Percentiles rank a stretch among this genome's conserved stretches.
phyloP scores from a whole-genome alignment of 2,888 invertebrate genomes.

The Hemaris fuciformis region DNA sequence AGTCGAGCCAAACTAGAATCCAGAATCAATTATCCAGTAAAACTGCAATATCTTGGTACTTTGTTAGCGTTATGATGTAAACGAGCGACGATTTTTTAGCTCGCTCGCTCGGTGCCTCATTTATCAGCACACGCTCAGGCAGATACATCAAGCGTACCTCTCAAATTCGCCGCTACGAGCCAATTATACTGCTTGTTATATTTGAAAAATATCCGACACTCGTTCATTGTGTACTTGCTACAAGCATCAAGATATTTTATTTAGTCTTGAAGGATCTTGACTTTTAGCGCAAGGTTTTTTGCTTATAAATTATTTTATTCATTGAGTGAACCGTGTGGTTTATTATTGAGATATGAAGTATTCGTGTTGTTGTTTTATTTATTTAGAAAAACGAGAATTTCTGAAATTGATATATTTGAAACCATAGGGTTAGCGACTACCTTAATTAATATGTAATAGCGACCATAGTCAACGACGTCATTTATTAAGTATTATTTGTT shows the following conservation, averaged over 20 bases:
- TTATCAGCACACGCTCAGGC: conserved; percentile 32
- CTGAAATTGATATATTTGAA: too few species aligned
- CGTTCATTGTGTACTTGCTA: conserved; percentile 37
- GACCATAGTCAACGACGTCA: too few species aligned
- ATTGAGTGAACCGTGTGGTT: background rate
- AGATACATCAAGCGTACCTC: conserved; percentile 32
- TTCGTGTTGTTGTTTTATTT: background rate
- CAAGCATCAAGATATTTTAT: conserved; percentile 18
- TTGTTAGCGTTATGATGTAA: conserved; percentile 2
- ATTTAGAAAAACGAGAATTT: too few species aligned
- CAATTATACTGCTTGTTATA: conserved; percentile 70
- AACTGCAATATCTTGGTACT: conserved; percentile 6
- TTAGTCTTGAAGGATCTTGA: background rate
- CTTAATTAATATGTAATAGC: too few species aligned
- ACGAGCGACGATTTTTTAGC: conserved; percentile 23
- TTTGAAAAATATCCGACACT: conserved; percentile 60
- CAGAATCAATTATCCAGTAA: background rate
- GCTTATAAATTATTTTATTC: background rate
- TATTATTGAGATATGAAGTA: background rate
- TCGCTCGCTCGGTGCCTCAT: conserved; percentile 24
- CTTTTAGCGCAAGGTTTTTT: background rate
- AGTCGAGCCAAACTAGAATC: background rate
- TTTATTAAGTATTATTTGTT: too few species aligned
- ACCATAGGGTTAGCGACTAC: too few species aligned
- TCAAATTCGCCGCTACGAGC: conserved; percentile 56